Conservation (phyloP, 2,797 vertebrate species). For the Fringilla coelebs region DNA sequence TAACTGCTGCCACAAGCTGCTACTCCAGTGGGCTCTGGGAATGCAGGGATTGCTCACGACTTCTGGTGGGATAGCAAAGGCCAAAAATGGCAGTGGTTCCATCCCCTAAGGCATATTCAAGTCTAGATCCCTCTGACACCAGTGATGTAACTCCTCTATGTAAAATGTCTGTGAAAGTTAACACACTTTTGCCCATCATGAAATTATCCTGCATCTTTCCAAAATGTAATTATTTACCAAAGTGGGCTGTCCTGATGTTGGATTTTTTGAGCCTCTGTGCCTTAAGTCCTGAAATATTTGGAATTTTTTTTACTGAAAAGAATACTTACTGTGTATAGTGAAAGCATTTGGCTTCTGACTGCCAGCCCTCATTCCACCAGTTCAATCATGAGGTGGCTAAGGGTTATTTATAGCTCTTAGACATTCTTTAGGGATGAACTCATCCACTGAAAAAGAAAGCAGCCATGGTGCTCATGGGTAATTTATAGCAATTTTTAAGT, state of each 20-base stretch:
- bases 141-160: not conserved
- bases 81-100: not conserved
- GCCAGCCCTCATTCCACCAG: not conserved
- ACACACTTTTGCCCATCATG: not conserved
- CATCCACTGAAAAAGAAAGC: slow-evolving; percentile 16
- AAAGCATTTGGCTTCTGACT: not conserved
- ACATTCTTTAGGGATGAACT: slow-evolving; percentile 53
- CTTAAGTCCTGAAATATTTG: not conserved
- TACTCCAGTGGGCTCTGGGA: not conserved
- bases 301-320: not conserved
- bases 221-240: not conserved
- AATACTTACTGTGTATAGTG: not conserved
- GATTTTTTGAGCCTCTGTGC: not conserved
- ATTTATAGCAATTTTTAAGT: slow-evolving; percentile 54
- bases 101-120: not conserved
- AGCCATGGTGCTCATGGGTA: not conserved
- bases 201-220: not conserved
- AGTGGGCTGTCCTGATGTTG: not conserved
- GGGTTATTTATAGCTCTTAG: slow-evolving; percentile 36
- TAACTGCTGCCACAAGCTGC: not conserved
- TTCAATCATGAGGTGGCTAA: slow-evolving; percentile 34
- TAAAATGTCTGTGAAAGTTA: not conserved
- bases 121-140: not conserved
- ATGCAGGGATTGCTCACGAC: fast-evolving
- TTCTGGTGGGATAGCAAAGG: not conserved